These are phyloP conservation scores for Chrysolina oricalcia DNA, from an alignment of 2,888 invertebrate genomes.

Conservation along the genomic window DNA sequence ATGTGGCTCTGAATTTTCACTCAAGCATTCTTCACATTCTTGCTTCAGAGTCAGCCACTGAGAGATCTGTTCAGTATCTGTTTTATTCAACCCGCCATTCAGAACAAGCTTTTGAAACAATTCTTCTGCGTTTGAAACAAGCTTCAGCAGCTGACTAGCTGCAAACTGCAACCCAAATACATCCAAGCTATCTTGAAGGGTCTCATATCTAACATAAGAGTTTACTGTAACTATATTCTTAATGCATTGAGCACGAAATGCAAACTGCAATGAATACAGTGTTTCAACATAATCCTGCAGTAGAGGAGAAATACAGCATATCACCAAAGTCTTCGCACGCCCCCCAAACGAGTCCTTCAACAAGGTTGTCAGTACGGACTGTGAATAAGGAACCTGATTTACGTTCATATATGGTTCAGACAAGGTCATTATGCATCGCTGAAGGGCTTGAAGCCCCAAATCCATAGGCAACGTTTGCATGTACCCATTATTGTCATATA, in stretches of 20 bases:
- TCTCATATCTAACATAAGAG: conserved; percentile 72
- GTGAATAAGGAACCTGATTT: conserved; percentile 73
- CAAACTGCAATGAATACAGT: conserved; percentile 80
- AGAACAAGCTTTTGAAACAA: conserved; percentile 84
- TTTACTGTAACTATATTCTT: conserved; percentile 83
- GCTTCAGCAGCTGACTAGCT: conserved; percentile 86
- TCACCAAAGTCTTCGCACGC: conserved; percentile 82
- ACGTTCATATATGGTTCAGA: conserved; percentile 69
- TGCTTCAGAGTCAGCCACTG: conserved; percentile 90
- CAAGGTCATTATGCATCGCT: conserved; percentile 78
- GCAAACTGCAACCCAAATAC: conserved; percentile 87
- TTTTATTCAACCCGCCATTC: conserved; percentile 80
- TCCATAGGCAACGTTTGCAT: conserved; percentile 75
- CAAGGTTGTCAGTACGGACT: conserved; percentile 81
- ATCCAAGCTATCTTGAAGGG: conserved; percentile 68
- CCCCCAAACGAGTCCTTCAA: conserved; percentile 85
- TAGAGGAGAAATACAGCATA: conserved; percentile 83
- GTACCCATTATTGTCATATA: conserved; percentile 70
- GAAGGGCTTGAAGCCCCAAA: conserved; percentile 79
- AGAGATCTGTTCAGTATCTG: conserved; percentile 84
- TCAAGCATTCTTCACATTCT: conserved; percentile 89
- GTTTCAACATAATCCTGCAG: conserved; percentile 81
- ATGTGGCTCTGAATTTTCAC: conserved; percentile 73
- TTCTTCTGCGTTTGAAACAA: conserved; percentile 89
- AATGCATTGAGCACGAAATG: conserved; percentile 79